Evolutionary conservation across 2,113 vertebrate genomes (phyloP).

Genomic region (Lota lota): DNA sequence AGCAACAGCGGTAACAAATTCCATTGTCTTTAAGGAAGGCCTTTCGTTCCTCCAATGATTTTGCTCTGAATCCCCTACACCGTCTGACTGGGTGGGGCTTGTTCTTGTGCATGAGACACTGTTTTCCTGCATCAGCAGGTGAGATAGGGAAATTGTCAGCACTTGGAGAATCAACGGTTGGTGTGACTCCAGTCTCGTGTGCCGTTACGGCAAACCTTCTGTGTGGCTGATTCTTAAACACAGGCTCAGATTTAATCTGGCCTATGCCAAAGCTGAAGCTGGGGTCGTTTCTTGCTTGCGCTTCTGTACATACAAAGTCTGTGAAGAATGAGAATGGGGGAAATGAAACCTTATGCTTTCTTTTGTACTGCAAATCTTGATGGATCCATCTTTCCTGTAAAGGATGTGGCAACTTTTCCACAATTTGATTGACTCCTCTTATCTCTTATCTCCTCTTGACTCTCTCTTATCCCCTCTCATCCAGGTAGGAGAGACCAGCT

Average conservation of each 20-base stretch:
- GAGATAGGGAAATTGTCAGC: no score
- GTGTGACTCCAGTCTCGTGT: neutral
- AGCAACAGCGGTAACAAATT: slow-evolving; percentile 23
- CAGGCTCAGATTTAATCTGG: neutral
- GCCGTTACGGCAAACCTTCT: neutral
- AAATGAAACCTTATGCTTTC: neutral
- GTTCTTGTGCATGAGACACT: slow-evolving; percentile 28
- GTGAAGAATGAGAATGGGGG: neutral
- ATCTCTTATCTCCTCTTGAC: no score
- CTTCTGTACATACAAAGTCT: neutral
- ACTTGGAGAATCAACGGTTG: neutral
- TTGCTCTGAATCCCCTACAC: slow-evolving; percentile 4
- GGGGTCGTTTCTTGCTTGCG: neutral
- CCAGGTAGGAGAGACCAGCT: neutral
- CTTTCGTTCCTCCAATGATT: slow-evolving; percentile 19
- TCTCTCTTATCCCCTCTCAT: no score
- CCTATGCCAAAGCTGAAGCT: neutral
- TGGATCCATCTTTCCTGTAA: slow-evolving; percentile 10
- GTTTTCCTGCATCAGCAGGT: slow-evolving; percentile 12
- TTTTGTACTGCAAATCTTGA: slow-evolving; percentile 3
- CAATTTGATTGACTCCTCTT: slow-evolving; percentile 2
- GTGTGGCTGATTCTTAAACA: neutral
- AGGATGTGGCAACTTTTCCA: neutral
- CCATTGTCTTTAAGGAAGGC: slow-evolving; percentile 13
- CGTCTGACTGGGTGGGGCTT: slow-evolving; percentile 21